phyloP scores from a whole-genome alignment of 2,888 invertebrate genomes.

The Schizotus pectinicornis region DNA sequence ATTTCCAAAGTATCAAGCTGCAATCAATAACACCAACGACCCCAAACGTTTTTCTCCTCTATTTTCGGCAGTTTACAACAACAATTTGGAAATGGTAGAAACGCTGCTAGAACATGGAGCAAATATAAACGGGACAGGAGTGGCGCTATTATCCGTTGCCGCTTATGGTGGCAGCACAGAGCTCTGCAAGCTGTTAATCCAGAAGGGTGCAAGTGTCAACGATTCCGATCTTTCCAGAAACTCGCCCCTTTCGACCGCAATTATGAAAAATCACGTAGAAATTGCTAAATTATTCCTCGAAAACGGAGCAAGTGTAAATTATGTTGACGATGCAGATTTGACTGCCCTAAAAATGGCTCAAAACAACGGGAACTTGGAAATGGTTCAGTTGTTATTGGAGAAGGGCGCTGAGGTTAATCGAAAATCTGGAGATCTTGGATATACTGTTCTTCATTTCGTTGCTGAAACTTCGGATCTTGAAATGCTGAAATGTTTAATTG shows the following conservation, averaged over 20 bases:
- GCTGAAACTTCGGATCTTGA: neutral
- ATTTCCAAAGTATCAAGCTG: neutral
- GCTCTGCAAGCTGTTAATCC: neutral
- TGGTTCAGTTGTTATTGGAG: no score
- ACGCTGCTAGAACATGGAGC: neutral
- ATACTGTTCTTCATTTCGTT: neutral
- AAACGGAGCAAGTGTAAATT: neutral
- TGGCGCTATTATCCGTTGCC: neutral
- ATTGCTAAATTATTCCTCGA: neutral
- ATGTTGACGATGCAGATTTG: neutral
- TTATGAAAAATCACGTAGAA: neutral
- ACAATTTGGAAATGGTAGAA: conserved; percentile 2
- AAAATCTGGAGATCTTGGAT: neutral
- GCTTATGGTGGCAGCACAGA: neutral
- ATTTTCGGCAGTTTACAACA: neutral
- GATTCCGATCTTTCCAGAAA: neutral
- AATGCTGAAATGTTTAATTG: no score
- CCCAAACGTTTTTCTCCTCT: neutral
- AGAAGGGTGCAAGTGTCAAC: conserved; percentile 4
- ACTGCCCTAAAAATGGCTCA: neutral
- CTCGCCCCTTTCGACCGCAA: neutral
- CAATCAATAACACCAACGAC: no score
- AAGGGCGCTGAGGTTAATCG: conserved; percentile 1
- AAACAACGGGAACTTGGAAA: no score
- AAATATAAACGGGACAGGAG: neutral